These are phyloP conservation scores for Synanthedon andrenaeformis DNA, from an alignment of 2,888 invertebrate genomes.

Conservation along the genomic window DNA sequence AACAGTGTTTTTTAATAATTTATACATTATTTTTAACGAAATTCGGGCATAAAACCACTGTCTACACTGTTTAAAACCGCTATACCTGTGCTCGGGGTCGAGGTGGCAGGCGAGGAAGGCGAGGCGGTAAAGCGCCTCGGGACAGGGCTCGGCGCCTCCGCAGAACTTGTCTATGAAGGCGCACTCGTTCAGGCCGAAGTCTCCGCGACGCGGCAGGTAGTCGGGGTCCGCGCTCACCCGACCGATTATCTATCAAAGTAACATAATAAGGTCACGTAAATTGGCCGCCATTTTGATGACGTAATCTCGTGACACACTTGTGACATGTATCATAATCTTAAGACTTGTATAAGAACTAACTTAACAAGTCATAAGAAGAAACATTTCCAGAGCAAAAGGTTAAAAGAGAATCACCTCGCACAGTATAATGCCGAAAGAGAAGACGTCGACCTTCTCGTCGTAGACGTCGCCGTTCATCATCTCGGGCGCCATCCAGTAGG, in stretches of 20 bases:
- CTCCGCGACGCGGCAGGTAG: conserved; percentile 88
- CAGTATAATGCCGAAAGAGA: conserved; percentile 94
- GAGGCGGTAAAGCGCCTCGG: conserved; percentile 87
- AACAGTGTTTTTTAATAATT: too few relatives aligned
- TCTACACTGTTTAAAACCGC: too few relatives aligned
- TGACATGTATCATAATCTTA: too few relatives aligned
- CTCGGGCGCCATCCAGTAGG: conserved; percentile 99
- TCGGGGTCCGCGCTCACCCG: conserved; percentile 96
- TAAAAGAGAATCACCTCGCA: conserved; percentile 78
- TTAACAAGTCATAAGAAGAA: too few relatives aligned
- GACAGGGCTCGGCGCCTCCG: conserved; percentile 82
- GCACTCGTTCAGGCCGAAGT: conserved; percentile 91
- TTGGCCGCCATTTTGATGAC: too few relatives aligned
- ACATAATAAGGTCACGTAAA: too few relatives aligned
- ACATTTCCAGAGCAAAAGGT: too few relatives aligned
- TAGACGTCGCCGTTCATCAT: conserved; percentile 98
- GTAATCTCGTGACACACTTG: too few relatives aligned
- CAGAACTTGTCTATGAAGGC: conserved; percentile 91
- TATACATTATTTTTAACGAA: too few relatives aligned
- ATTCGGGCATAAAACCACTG: too few relatives aligned
- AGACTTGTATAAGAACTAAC: too few relatives aligned
- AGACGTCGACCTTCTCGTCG: conserved; percentile 96
- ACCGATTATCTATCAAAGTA: conserved; percentile 82
- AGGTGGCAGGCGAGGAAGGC: conserved; percentile 92
- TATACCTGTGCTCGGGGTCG: conserved; percentile 86